These are phyloP conservation scores for Sesamia nonagrioides DNA, from an alignment of 1,140 invertebrate species.

Conservation along the genomic window DNA sequence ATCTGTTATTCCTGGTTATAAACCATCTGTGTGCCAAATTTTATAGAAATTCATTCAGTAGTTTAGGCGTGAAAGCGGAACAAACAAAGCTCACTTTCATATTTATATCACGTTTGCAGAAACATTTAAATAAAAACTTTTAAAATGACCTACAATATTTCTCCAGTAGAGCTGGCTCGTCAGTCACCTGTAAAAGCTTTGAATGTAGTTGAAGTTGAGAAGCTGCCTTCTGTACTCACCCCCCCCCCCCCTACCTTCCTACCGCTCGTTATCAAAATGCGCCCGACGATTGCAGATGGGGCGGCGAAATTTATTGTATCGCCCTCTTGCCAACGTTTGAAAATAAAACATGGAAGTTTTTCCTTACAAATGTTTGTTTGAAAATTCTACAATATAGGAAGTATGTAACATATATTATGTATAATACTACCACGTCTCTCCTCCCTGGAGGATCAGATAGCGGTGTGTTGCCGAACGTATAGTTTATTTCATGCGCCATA, in stretches of 20 bases:
- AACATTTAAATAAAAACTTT: not conserved
- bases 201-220: constrained; percentile 20
- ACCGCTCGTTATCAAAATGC: constrained; percentile 23
- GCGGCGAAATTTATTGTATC: constrained; percentile 29
- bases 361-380: constrained; percentile 11
- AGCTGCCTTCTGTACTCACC: not conserved
- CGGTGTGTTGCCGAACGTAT: constrained; percentile 2
- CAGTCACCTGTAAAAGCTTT: constrained; percentile 23
- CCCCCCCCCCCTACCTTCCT: not conserved
- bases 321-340: constrained; percentile 24
- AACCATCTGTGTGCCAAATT: too few relatives aligned
- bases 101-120: too few relatives aligned
- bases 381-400: constrained; percentile 10
- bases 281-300: constrained; percentile 32
- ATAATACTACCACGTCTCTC: not conserved
- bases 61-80: too few relatives aligned
- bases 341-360: constrained; percentile 36
- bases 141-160: not conserved
- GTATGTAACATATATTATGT: constrained; percentile 25
- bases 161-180: constrained; percentile 5
- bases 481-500: not conserved
- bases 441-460: not conserved
- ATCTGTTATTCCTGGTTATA: too few relatives aligned
- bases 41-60: too few relatives aligned
- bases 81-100: too few relatives aligned